Evolutionary conservation across 2,888 invertebrate species (phyloP).

Genomic region (Cephus sareptanus): DNA sequence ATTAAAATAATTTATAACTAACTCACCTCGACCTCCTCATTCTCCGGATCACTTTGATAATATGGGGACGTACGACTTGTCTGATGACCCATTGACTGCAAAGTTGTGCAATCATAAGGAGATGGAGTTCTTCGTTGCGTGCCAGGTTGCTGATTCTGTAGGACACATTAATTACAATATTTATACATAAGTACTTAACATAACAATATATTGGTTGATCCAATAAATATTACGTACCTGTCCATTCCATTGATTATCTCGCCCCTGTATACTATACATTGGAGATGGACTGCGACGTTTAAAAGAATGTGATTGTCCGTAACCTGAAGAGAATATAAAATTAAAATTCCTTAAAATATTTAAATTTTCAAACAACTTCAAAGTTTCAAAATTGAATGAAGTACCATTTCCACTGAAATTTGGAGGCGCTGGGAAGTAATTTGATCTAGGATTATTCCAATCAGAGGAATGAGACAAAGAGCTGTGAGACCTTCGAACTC

Average conservation of each 20-base stretch:
- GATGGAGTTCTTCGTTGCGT: slow-evolving; percentile 50
- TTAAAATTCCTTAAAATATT: background rate
- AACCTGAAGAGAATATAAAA: slow-evolving; percentile 31
- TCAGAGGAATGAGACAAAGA: slow-evolving; percentile 45
- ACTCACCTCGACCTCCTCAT: slow-evolving; percentile 60
- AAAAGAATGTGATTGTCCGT: slow-evolving; percentile 42
- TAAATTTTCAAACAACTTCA: background rate
- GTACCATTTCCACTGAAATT: slow-evolving; percentile 41
- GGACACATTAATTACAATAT: slow-evolving; percentile 11
- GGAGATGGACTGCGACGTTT: slow-evolving; percentile 60
- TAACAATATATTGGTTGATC: background rate
- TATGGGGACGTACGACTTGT: slow-evolving; percentile 51
- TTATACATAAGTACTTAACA: background rate
- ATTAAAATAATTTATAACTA: slow-evolving; percentile 4
- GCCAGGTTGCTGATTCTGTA: slow-evolving; percentile 37
- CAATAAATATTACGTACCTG: slow-evolving; percentile 36
- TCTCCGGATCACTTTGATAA: slow-evolving; percentile 54
- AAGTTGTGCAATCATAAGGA: slow-evolving; percentile 51
- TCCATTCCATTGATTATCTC: slow-evolving; percentile 55
- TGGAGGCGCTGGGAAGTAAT: slow-evolving; percentile 37
- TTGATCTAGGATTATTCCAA: slow-evolving; percentile 41
- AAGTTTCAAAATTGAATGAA: background rate
- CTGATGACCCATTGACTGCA: slow-evolving; percentile 44
- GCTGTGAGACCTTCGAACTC: slow-evolving; percentile 54
- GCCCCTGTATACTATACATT: slow-evolving; percentile 44